phyloP scores from a whole-genome alignment of 1,140 invertebrate genomes.

The Drosophila prosaltans region DNA sequence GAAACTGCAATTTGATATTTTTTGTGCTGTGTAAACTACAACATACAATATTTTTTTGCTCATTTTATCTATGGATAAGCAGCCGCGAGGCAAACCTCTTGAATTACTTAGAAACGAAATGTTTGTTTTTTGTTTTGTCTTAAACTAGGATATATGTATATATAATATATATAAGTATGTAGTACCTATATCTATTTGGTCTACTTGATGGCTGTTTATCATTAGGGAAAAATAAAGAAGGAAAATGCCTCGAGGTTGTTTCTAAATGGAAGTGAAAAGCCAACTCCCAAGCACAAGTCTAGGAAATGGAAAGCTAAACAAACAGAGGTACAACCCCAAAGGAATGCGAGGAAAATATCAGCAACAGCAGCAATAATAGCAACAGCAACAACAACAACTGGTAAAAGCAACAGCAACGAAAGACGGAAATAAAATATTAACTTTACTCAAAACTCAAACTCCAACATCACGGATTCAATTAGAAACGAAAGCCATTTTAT shows the following conservation, averaged over 20 bases:
- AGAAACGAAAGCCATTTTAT: slow-evolving; percentile 80
- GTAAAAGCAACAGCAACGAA: slow-evolving; percentile 11
- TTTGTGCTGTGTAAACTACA: slow-evolving; percentile 35
- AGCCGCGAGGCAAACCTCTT: slow-evolving; percentile 19
- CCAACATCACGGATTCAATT: slow-evolving; percentile 57
- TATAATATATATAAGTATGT: slow-evolving; percentile 1
- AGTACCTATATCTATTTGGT: slow-evolving; percentile 1
- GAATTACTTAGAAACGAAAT: slow-evolving; percentile 35
- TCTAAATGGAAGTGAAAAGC: slow-evolving; percentile 35
- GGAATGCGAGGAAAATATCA: slow-evolving; percentile 18
- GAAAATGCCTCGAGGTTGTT: slow-evolving; percentile 48
- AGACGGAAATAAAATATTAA: slow-evolving; percentile 78
- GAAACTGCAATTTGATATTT: slow-evolving; percentile 48
- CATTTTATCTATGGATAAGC: slow-evolving; percentile 12
- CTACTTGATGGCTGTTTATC: slow-evolving; percentile 42
- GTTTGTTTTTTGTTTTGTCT: slow-evolving; percentile 29
- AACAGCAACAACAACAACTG: background rate
- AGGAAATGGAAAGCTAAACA: slow-evolving; percentile 40
- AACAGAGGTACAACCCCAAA: slow-evolving; percentile 31
- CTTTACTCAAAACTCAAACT: slow-evolving; percentile 60
- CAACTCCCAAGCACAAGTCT: background rate
- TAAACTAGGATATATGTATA: slow-evolving; percentile 53
- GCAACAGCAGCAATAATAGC: background rate
- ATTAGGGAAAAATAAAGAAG: slow-evolving; percentile 20
- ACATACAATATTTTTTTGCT: slow-evolving; percentile 13